Base-by-base conservation (phyloP, 2,888 invertebrate genomes). In the Drosophila flavopinicola region DNA sequence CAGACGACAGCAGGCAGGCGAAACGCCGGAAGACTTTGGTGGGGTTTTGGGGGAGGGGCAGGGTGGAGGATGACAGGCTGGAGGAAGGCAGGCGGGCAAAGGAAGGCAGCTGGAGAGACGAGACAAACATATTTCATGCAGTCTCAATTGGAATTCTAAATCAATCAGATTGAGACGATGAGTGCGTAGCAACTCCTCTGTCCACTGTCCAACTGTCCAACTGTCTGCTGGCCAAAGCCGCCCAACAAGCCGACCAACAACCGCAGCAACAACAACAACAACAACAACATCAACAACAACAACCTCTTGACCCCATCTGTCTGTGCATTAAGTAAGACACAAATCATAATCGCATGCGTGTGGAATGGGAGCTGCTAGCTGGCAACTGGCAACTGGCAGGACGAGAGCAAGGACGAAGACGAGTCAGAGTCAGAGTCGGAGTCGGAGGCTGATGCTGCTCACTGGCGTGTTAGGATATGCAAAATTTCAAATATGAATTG, bases 71-170 rank as follows among this genome's bases (percentile, higher is more conserved):
- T 17, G 23, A 24, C 2, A 10, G 27, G 17, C 15, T n/a, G n/a
- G n/a, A 38, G 32, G 33, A 6, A 9, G 49, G 6, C 33, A 17
- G 38, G 13, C n/a, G n/a, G n/a, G 11, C 3, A 11, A 2, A n/a
- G 30, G 20, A 15, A 35, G 42, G 53, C 53, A 51, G 64, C 58
- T 56, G 39, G 68, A 75, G 69, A 76, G 71, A 85, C 73, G 85
- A 84, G 78, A 82, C 83, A 68, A 78, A 78, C 87, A 88, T 88
- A 89, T 88, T 88, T 88, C 88, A 88, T 83, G 77, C 85, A 89
- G 86, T 88, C 89, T 88, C 89, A 89, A 89, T 89, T 89, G 89
- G 88, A 89, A 89, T 89, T 89, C 89, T 89, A 89, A 89, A 89
- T 89, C 89, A 89, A 89, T 89, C 89, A 88, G 89, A 88, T 89